These are phyloP conservation scores for Agelaius tricolor DNA, from an alignment of 2,113 vertebrate species.

Conservation along the genomic window DNA sequence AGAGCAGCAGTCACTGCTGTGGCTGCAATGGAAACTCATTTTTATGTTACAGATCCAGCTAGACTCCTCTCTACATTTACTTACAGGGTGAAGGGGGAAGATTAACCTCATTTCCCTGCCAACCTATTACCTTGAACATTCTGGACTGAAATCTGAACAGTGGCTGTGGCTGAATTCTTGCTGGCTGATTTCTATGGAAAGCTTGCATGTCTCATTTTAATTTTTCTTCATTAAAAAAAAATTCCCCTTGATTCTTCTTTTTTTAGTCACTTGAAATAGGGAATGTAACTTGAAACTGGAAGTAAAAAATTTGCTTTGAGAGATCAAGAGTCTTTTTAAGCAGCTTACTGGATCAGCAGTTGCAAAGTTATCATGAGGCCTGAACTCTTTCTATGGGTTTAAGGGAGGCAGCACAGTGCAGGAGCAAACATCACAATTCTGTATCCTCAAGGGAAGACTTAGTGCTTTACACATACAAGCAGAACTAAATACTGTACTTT, in stretches of 20 bases:
- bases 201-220: not conserved
- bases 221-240: not conserved
- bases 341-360: slow-evolving; percentile 70
- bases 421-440: slow-evolving; percentile 61
- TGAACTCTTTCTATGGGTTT: slow-evolving; percentile 64
- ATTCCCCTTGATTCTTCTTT: not conserved
- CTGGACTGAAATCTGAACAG: not conserved
- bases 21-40: not conserved
- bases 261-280: slow-evolving; percentile 38
- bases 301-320: slow-evolving; percentile 66
- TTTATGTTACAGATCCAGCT: not conserved
- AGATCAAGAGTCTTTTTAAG: slow-evolving; percentile 71
- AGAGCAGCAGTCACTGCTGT: not conserved
- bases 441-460: slow-evolving; percentile 63
- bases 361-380: slow-evolving; percentile 64
- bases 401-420: slow-evolving; percentile 40
- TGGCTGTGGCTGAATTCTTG: not conserved
- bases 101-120: not conserved
- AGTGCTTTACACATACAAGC: slow-evolving; percentile 61
- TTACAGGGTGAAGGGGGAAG: not conserved
- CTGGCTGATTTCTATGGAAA: not conserved
- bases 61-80: not conserved
- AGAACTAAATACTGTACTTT: slow-evolving; percentile 70
- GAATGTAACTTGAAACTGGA: slow-evolving; percentile 56
- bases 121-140: not conserved